phyloP scores from a whole-genome alignment of 2,888 invertebrate species.

The Torymus aiolomorphi region DNA sequence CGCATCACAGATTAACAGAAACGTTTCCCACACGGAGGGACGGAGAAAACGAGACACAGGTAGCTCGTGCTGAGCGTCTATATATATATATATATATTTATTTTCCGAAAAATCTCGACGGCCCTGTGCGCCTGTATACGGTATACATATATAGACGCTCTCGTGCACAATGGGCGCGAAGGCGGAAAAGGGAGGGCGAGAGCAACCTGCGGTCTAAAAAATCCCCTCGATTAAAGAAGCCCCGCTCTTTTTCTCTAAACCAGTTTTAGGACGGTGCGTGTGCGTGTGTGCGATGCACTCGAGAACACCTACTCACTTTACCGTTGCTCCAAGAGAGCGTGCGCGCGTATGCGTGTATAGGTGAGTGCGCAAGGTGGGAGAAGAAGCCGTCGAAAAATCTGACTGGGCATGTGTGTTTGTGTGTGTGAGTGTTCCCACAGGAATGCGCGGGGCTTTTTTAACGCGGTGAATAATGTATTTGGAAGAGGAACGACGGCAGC shows the following conservation, averaged over 20 bases:
- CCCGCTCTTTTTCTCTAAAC: conserved; percentile 66
- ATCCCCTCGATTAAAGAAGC: conserved; percentile 33
- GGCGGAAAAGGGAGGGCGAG: conserved; percentile 18
- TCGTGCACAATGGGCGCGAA: not conserved
- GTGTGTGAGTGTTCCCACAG: conserved; percentile 31
- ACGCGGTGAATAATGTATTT: conserved; percentile 13
- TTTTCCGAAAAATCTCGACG: too few relatives aligned
- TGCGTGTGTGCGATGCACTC: not conserved
- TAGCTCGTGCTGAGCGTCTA: too few relatives aligned
- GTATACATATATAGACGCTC: not conserved
- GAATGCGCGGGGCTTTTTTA: conserved; percentile 24
- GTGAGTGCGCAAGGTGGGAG: too few relatives aligned
- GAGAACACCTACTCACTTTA: conserved; percentile 72
- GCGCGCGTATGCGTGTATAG: too few relatives aligned
- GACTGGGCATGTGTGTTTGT: not conserved
- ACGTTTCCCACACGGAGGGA: too few relatives aligned
- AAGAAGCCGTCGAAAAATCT: conserved; percentile 31
- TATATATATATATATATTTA: too few relatives aligned
- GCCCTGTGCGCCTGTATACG: too few relatives aligned
- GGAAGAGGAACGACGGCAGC: too few relatives aligned
- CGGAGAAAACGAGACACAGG: too few relatives aligned
- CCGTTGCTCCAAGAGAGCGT: conserved; percentile 66
- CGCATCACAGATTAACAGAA: too few relatives aligned
- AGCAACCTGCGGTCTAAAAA: conserved; percentile 27
- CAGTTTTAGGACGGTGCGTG: conserved; percentile 69